phyloP scores from a whole-genome alignment of 2,888 invertebrate species.

The Notodonta ziczac region DNA sequence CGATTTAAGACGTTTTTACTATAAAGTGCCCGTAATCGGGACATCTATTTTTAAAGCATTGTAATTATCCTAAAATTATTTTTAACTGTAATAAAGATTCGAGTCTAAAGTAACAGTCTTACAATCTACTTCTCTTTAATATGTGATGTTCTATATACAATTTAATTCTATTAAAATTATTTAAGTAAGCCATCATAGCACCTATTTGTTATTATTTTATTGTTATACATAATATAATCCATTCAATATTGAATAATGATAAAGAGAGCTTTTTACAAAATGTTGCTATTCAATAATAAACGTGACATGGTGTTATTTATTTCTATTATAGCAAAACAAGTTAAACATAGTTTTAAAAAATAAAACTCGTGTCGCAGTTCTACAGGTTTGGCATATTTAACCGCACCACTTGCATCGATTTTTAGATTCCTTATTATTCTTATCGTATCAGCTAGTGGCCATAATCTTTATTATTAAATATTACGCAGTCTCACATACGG shows the following conservation, averaged over 20 bases:
- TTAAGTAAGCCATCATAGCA: conserved; percentile 78
- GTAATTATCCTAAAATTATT: conserved; percentile 45
- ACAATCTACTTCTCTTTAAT: conserved; percentile 37
- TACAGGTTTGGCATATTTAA: conserved; percentile 32
- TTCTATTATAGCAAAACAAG: too few relatives aligned
- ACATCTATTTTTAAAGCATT: conserved; percentile 48
- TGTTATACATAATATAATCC: conserved; percentile 34
- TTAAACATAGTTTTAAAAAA: conserved; percentile 21
- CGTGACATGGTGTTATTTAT: conserved; percentile 27
- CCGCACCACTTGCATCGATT: too few relatives aligned
- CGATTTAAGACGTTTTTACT: neutral
- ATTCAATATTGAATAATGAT: conserved; percentile 25
- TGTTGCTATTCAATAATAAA: conserved; percentile 19
- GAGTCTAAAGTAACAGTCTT: conserved; percentile 50
- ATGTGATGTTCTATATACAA: conserved; percentile 56
- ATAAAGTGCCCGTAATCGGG: neutral
- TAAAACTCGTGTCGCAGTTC: conserved; percentile 30
- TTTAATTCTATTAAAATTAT: conserved; percentile 40
- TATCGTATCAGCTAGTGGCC: too few relatives aligned
- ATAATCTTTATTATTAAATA: too few relatives aligned
- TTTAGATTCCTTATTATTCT: too few relatives aligned
- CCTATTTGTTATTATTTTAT: conserved; percentile 58
- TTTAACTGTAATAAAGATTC: conserved; percentile 31
- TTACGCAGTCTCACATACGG: too few relatives aligned
- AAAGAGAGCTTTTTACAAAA: conserved; percentile 41